A percentile compares a stretch with the other conserved stretches of the same genome.
Conservation (phyloP, 2,888 invertebrate genomes). For the Allolobophora icterica region DNA sequence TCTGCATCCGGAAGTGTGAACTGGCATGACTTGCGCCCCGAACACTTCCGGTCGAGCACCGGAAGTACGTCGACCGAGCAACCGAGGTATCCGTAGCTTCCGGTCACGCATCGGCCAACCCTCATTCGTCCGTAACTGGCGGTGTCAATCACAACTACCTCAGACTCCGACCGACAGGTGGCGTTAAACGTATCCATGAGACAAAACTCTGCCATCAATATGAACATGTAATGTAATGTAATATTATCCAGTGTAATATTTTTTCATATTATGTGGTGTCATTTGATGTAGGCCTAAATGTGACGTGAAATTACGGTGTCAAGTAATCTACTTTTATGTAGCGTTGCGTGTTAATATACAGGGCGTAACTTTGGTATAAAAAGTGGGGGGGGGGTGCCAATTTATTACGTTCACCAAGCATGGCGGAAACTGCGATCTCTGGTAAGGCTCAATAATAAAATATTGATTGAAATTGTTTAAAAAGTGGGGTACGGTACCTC, state of each 20-base stretch:
- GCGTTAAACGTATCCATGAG: constrained; percentile 40
- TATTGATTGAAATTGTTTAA: no score
- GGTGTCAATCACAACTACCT: constrained; percentile 29
- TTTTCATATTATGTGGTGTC: background rate
- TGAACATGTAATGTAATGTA: background rate
- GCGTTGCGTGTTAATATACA: no score
- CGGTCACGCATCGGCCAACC: constrained; percentile 35
- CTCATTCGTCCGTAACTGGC: constrained; percentile 40
- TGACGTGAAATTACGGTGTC: no score
- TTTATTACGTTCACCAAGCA: no score
- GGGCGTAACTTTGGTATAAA: no score
- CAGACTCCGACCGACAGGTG: constrained; percentile 26
- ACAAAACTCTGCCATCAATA: constrained; percentile 34
- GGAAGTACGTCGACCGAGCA: constrained; percentile 40
- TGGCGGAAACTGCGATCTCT: no score
- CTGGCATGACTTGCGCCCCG: constrained; percentile 36
- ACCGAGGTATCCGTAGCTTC: constrained; percentile 33
- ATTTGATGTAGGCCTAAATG: background rate
- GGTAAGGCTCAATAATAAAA: no score
- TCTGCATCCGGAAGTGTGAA: constrained; percentile 34
- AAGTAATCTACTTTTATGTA: no score
- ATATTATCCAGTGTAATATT: no score
- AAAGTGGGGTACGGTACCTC: no score
- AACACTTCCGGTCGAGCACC: constrained; percentile 38
- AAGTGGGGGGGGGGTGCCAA: no score